Base-by-base conservation (phyloP, 92 coral and sea anemone species). In the Paramuricea clavata region DNA sequence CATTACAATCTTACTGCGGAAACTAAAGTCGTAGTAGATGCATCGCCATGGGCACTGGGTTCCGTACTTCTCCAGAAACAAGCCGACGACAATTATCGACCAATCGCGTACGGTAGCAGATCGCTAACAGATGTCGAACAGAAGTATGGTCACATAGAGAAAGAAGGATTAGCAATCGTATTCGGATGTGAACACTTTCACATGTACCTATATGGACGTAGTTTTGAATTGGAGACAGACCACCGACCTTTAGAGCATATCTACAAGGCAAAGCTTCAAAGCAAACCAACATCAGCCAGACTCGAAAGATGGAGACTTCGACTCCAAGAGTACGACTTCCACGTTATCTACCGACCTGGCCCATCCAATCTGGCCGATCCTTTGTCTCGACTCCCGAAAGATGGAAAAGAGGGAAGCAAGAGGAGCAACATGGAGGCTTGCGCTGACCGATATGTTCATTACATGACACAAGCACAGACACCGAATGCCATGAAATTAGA, bases 301-400 rank as follows among this genome's bases (percentile, higher is more conserved):
- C 34, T 74, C 1, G 90, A 88, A 27, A 79, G 89, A 49, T 90
- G 93, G 93, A 70, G 31, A 31, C 36, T 91, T 15, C 61, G 90
- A 25, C 88, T 88, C 23, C 92, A 91, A 64, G 94, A 91, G 30
- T 88, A 88, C 79, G 90, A 91, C 85, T 88, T 91, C 28, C 62
- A 19, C 25, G 90, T 87, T 23, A 61, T 87, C n/a, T 86, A 90
- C 31, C 72, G 82, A 26, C 89, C 89, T 4, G 86, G 59, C 21
- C 12, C 59, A 7, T 50, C 59, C 59, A 88, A 88, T 54, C 72
- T 82, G 39, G 88, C 88, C 7, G 80, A 88, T 83, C 74, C 81
- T 34, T 27, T 83, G 71, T 83, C 84, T 17, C 68, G 72, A 49
- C 74, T 70, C 13, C 82, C 83, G 22, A 85, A 30, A 25, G 80